These are phyloP conservation scores for Malthinus seriepunctatus DNA, from an alignment of 2,888 invertebrate species.

Conservation along the genomic window DNA sequence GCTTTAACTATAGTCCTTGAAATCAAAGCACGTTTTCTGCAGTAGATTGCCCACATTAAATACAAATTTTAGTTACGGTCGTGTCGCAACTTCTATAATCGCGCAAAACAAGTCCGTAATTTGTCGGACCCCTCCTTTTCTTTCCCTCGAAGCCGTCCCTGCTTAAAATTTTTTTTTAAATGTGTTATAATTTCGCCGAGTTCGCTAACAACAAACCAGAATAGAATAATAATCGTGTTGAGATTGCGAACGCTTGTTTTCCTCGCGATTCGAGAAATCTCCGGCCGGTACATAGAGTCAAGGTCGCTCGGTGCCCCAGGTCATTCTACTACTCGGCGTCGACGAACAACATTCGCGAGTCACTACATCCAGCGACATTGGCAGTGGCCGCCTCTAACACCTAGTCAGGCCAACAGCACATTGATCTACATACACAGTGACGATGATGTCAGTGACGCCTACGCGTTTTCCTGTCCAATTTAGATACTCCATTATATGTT, in stretches of 20 bases:
- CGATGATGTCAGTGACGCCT: conserved; percentile 49
- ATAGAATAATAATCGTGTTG: conserved; percentile 26
- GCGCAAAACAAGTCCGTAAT: too few species aligned
- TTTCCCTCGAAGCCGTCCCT: too few species aligned
- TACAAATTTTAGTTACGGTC: conserved; percentile 15
- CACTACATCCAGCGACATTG: conserved; percentile 22
- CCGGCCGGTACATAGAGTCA: conserved; percentile 36
- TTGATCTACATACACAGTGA: conserved; percentile 36
- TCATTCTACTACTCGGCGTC: conserved; percentile 37
- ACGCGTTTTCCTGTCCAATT: conserved; percentile 32
- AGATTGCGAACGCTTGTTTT: conserved; percentile 28
- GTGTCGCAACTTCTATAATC: conserved; percentile 7
- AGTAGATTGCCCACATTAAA: conserved; percentile 26
- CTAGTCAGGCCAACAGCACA: conserved; percentile 35
- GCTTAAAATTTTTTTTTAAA: neutral
- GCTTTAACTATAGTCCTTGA: conserved; percentile 30
- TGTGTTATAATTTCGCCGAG: neutral
- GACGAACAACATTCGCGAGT: conserved; percentile 31
- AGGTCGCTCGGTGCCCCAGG: conserved; percentile 39
- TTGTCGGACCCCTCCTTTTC: too few species aligned
- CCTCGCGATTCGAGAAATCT: conserved; percentile 31
- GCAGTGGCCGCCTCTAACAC: conserved; percentile 16
- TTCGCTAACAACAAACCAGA: conserved; percentile 8
- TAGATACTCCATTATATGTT: conserved; percentile 12
- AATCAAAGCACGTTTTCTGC: conserved; percentile 26